These are phyloP conservation scores for Rhynchotus rufescens DNA, from an alignment of 2,797 vertebrate species.

Conservation along the genomic window DNA sequence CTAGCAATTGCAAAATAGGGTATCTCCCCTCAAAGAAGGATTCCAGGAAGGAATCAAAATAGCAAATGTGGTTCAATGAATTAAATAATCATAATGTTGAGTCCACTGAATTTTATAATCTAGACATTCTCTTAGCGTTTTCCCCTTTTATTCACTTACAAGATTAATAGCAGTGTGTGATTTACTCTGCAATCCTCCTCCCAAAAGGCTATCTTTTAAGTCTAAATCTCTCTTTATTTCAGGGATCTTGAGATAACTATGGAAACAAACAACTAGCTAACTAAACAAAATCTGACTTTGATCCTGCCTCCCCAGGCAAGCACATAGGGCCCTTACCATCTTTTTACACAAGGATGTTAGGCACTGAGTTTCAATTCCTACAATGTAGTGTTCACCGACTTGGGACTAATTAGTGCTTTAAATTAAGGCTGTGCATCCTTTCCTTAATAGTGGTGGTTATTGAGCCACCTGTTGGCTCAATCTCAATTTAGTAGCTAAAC, in stretches of 20 bases:
- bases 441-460: background rate
- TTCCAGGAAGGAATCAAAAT: background rate
- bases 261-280: background rate
- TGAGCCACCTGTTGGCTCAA: background rate
- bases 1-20: background rate
- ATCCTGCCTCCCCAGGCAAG: background rate
- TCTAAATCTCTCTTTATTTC: constrained; percentile 14
- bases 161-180: background rate
- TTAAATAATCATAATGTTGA: constrained; percentile 1
- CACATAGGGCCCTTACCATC: background rate
- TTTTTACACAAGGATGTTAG: background rate
- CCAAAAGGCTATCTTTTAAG: background rate
- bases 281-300: background rate
- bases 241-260: background rate
- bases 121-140: background rate
- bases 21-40: background rate
- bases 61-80: background rate
- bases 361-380: background rate
- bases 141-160: background rate
- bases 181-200: constrained; percentile 5
- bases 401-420: constrained; percentile 24
- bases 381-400: background rate
- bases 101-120: background rate
- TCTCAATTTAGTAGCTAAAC: background rate
- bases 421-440: background rate